These are phyloP conservation scores for Pegea sp. DNA, from an alignment of 23 tunicate genomes.

Conservation along the genomic window DNA sequence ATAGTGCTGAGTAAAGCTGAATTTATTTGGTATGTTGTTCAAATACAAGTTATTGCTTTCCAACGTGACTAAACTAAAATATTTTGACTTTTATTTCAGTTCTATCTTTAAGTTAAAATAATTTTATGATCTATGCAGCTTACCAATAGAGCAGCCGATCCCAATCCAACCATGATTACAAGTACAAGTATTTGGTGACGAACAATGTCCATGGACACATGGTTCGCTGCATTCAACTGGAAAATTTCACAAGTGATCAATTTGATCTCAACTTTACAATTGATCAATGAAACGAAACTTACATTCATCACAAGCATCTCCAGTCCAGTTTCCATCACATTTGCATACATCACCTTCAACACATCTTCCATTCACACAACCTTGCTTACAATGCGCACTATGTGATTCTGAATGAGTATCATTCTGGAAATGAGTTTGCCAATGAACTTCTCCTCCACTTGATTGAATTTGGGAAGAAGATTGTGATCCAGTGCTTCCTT, in stretches of 20 bases:
- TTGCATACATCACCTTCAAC: constrained; percentile 14
- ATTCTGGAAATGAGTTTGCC: not conserved
- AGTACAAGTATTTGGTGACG: constrained; percentile 16
- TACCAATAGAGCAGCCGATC: constrained; percentile 23
- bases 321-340: constrained; percentile 37
- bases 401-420: not conserved
- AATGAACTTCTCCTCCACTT: not conserved
- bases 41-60: no score
- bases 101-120: no score
- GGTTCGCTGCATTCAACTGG: constrained; percentile 23
- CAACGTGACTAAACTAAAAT: no score
- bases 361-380: constrained; percentile 23
- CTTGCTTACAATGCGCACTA: constrained; percentile 7
- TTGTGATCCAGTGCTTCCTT: not conserved
- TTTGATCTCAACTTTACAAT: not conserved
- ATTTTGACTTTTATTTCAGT: no score
- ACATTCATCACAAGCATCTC: constrained; percentile 37
- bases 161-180: constrained; percentile 71
- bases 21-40: no score
- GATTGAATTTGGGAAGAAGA: constrained; percentile 1
- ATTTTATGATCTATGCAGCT: no score
- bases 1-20: no score
- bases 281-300: not conserved
- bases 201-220: constrained; percentile 59
- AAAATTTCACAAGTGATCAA: not conserved